Base-by-base conservation (phyloP, 2,113 vertebrate species). In the Forbesichthys papilliferus region DNA sequence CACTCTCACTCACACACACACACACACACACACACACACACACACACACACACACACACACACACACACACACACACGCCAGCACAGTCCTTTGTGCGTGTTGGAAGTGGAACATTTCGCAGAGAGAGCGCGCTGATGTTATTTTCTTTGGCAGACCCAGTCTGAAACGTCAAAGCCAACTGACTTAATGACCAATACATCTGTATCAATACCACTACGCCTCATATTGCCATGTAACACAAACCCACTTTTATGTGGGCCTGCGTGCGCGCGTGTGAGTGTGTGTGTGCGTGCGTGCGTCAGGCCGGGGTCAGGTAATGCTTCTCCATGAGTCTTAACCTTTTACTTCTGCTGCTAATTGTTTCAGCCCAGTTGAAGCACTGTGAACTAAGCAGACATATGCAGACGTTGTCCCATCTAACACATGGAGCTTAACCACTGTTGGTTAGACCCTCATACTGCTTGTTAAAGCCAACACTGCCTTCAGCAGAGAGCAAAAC, bases 161-260 rank as follows among this genome's bases (percentile, higher is more conserved):
- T 33, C 85, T 75, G 83, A 86, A 84, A 85, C 77, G 86, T 87
- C 89, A 87, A 77, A 88, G 71, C 88, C 75, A 86, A 90, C 88
- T 75, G 90, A 78, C 86, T 84, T 93, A 92, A 93, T 90, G 92
- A 88, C 90, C 81, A 91, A 92, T 90, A 90, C 92, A 93, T 93
- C 92, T 91, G 91, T 89, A 93, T 92, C 91, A 92, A 92, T 92
- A 93, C 57, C 66, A 82, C 76, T 64, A 48, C 60, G 47, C 71
- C 81, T 82, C 76, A 85, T 83, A 88, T 84, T 86, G 66, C 82
- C 86, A 49, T 81, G 88, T 89, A 90, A 90, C 85, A 89, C 84
- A 90, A 90, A 73, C 79, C 81, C 68, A 74, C 84, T 71, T 78
- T 80, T 80, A 14, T 52, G 49, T 55, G 53, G 6, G 53, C 13